phyloP scores from a whole-genome alignment of 2,113 vertebrate species.

The Microcebus jonahi region DNA sequence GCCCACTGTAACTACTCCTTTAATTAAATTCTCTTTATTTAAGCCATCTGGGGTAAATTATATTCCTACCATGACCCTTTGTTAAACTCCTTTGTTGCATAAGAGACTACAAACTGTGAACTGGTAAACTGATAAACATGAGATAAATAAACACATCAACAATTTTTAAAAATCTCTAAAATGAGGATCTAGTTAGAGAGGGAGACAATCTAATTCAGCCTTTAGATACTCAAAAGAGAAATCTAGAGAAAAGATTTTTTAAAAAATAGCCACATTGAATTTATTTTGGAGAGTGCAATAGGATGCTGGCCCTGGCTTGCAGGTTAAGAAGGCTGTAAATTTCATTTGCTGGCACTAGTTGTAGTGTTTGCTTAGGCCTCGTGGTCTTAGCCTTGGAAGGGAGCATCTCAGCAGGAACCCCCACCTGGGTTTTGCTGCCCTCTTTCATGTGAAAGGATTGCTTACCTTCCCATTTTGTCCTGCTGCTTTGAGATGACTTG shows the following conservation, averaged over 20 bases:
- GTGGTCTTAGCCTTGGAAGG: neutral
- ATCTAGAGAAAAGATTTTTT: neutral
- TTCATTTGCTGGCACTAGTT: neutral
- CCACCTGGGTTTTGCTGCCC: slow-evolving; percentile 52
- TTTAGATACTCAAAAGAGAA: neutral
- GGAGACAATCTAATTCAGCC: neutral
- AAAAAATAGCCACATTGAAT: neutral
- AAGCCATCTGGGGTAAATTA: neutral
- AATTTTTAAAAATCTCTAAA: neutral
- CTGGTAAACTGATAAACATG: neutral
- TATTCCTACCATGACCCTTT: neutral
- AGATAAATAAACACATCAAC: slow-evolving; percentile 4
- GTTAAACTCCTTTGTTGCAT: neutral
- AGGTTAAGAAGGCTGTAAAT: neutral
- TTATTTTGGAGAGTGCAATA: neutral
- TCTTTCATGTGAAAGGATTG: slow-evolving; percentile 59
- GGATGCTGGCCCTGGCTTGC: neutral
- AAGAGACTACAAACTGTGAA: neutral
- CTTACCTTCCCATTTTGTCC: slow-evolving; percentile 55
- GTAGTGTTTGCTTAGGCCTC: neutral
- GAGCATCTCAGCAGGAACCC: slow-evolving; percentile 11
- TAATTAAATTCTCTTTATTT: neutral
- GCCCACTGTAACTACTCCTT: neutral
- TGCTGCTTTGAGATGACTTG: slow-evolving; percentile 50
- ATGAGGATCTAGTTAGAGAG: neutral